Base-by-base conservation (phyloP, 2,888 invertebrate species). In the Crepidodera aurea region DNA sequence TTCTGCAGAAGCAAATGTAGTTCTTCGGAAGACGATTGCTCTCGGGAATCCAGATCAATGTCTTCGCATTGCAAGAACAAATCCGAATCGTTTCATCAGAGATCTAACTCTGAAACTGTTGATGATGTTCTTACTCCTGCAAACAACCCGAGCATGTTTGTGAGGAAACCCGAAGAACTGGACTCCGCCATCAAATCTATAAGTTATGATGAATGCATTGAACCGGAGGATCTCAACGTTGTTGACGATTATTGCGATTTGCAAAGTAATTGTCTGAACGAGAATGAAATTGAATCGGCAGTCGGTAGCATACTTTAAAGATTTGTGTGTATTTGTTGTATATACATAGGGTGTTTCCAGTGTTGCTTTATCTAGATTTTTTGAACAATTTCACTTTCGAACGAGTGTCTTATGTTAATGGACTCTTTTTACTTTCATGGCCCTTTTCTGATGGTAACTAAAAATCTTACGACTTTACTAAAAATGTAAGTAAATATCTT, bases 251-350 rank as follows among this genome's bases (percentile, higher is more conserved):
- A 70, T 54, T 73, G 75, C 54, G 76, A 77, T 18, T 62, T 78
- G 60, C 76, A 76, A 34, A 67, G 70, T 55, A 75, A 74, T 25
- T 71, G 70, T 63, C 68, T 78, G 37, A 81, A 80, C 61, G 79
- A 78, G 53, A 77, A 76, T 39, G 81, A 81, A 65, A 77, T 81
- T n/a, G 80, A 80, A 62, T 78, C 78, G 44, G 81, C 81, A 16
- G 81, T 81, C 25, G 81, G 80, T 61, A 81, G 80, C 67, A 81
- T 81, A 25, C 64, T 68, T 42, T 68, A 66, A 29, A 29, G 13
- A 54, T 40, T 44, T 60, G 51, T 61, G 54, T 44, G n/a, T n/a
- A n/a, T n/a, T n/a, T n/a, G n/a, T n/a, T n/a, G n/a, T n/a, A n/a
- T n/a, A 48, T 51, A 42, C 32, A 29, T 51, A 22, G 15, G 19